Evolutionary conservation across 2,888 invertebrate genomes (phyloP).

Genomic region (Drosophila nr. fundita): DNA sequence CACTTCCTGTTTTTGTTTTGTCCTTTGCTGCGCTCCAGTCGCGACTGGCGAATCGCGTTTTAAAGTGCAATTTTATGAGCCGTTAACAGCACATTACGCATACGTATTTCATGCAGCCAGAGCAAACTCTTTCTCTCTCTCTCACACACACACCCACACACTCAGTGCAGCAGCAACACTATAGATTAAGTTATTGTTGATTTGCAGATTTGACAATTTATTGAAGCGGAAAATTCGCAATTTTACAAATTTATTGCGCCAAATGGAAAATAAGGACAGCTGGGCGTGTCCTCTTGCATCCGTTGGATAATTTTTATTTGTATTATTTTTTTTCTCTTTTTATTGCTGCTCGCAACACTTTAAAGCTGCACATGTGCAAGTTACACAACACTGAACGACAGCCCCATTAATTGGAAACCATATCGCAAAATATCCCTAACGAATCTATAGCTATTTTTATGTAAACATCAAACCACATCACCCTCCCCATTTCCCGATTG

Average conservation of each 20-base stretch:
- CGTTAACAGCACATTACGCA: conserved; percentile 69
- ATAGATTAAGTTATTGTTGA: conserved; percentile 65
- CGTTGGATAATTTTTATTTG: conserved; percentile 26
- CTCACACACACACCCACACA: conserved; percentile 3
- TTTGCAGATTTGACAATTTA: conserved; percentile 74
- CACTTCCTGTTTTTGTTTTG: conserved; percentile 75
- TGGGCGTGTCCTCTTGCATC: conserved; percentile 23
- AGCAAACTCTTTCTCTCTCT: not conserved
- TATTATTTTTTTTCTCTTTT: conserved; percentile 11
- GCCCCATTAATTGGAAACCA: conserved; percentile 63
- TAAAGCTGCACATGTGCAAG: conserved; percentile 43
- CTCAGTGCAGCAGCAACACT: conserved; percentile 18
- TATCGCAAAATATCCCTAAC: conserved; percentile 34
- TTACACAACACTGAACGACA: conserved; percentile 52
- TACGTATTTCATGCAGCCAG: conserved; percentile 43
- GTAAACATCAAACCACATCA: not conserved
- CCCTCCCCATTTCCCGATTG: not conserved
- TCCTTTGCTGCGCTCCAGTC: conserved; percentile 41
- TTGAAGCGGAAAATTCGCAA: conserved; percentile 66
- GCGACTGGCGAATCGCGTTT: conserved; percentile 53
- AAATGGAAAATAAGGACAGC: conserved; percentile 7
- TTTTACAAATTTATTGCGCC: conserved; percentile 70
- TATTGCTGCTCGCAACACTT: conserved; percentile 30
- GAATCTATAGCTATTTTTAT: conserved; percentile 22
- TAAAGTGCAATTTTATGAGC: conserved; percentile 76